These are phyloP conservation scores for Drosophila asahinai DNA, from an alignment of 1,140 invertebrate species.

Conservation along the genomic window DNA sequence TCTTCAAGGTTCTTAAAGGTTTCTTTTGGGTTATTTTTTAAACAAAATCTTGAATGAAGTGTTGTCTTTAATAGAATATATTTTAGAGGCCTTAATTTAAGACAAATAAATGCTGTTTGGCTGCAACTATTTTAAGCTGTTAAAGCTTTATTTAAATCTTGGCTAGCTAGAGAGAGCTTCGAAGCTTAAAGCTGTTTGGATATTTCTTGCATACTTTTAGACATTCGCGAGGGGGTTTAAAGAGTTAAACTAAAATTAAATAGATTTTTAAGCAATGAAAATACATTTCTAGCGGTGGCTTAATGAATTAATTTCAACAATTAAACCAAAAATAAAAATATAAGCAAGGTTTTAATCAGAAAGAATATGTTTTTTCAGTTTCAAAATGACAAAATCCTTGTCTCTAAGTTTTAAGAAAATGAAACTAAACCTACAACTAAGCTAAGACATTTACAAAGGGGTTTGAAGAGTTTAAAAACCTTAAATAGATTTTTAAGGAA, in stretches of 20 bases:
- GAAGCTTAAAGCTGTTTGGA: background rate
- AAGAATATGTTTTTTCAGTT: too few relatives aligned
- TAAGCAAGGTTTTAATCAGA: background rate
- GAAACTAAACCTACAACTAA: too few relatives aligned
- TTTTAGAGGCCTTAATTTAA: too few relatives aligned
- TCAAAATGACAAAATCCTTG: background rate
- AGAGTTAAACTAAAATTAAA: background rate
- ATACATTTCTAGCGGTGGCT: background rate
- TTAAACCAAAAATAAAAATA: too few relatives aligned
- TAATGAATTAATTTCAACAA: too few relatives aligned
- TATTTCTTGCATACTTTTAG: constrained; percentile 40
- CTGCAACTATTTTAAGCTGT: background rate
- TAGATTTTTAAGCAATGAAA: background rate
- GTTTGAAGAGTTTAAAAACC: too few relatives aligned
- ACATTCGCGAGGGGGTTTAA: background rate
- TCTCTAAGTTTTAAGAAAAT: background rate
- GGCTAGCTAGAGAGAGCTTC: background rate
- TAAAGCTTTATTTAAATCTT: background rate
- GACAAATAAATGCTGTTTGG: background rate
- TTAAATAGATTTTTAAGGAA: too few relatives aligned
- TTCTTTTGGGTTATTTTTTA: background rate
- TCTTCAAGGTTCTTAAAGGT: background rate
- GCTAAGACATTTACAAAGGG: too few relatives aligned
- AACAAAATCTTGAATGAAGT: accelerated
- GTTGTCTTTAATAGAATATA: too few relatives aligned